Conservation (phyloP, 2,888 invertebrate species). For the Ctenicera cuprea region DNA sequence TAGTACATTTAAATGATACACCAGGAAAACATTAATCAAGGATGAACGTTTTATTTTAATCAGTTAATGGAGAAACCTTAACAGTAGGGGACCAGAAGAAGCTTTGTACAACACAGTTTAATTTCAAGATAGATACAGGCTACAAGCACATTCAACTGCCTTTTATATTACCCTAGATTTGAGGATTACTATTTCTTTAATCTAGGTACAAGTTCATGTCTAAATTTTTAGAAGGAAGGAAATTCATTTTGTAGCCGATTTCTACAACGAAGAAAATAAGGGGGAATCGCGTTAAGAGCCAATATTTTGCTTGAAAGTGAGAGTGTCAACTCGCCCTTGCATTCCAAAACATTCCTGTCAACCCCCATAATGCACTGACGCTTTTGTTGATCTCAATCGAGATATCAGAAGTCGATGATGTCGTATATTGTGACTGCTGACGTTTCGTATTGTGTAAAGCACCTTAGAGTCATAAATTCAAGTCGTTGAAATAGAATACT, state of each 20-base stretch:
- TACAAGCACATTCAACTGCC: conserved; percentile 25
- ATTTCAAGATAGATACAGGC: conserved; percentile 33
- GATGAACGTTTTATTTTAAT: conserved; percentile 65
- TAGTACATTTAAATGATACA: conserved; percentile 43
- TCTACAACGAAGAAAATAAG: background rate
- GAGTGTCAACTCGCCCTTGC: conserved; percentile 48
- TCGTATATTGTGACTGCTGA: conserved; percentile 50
- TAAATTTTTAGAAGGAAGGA: background rate
- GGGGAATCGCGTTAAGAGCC: background rate
- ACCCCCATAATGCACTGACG: conserved; percentile 49
- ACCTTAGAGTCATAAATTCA: conserved; percentile 21
- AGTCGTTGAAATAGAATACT: background rate
- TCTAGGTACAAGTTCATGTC: background rate
- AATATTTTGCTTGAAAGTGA: conserved; percentile 31
- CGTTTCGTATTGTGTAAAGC: conserved; percentile 31
- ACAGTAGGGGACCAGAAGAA: conserved; percentile 38
- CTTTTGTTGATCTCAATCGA: conserved; percentile 54
- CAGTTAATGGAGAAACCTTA: conserved; percentile 64
- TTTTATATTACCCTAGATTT: conserved; percentile 38
- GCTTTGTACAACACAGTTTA: conserved; percentile 42
- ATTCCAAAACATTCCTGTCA: conserved; percentile 50
- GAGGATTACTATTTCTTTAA: conserved; percentile 31
- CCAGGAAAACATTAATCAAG: conserved; percentile 60
- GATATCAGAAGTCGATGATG: conserved; percentile 56
- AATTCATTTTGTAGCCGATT: conserved; percentile 10